These are phyloP conservation scores for Myanophis thanlyinensis DNA, from an alignment of 2,113 vertebrate species.

Conservation along the genomic window DNA sequence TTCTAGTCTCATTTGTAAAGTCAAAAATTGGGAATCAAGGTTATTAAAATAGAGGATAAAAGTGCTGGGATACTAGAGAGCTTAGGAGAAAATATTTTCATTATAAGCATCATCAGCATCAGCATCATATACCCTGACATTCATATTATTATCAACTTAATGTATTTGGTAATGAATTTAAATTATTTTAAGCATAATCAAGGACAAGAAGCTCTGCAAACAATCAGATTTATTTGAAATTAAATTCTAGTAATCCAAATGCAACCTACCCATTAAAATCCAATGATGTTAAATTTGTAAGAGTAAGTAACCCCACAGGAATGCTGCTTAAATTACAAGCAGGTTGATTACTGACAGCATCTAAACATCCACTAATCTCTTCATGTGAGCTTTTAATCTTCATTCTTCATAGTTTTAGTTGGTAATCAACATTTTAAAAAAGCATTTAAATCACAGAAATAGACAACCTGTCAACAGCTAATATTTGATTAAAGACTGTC, in stretches of 20 bases:
- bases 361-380: accelerated
- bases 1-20: background rate
- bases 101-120: no score
- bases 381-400: background rate
- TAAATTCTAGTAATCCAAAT: background rate
- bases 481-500: background rate
- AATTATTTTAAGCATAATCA: background rate
- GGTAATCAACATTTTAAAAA: background rate
- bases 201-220: background rate
- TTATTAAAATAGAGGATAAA: background rate
- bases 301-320: background rate
- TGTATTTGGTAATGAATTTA: background rate
- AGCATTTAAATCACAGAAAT: background rate
- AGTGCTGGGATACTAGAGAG: background rate
- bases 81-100: background rate
- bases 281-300: background rate
- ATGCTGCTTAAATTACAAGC: background rate
- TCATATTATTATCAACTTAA: background rate
- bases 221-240: background rate
- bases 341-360: background rate
- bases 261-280: background rate
- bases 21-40: background rate
- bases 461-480: background rate
- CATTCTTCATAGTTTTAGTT: background rate
- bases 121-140: no score